Evolutionary conservation across 2,797 vertebrate species (phyloP).

Genomic region (Amphiprion clarkii): DNA sequence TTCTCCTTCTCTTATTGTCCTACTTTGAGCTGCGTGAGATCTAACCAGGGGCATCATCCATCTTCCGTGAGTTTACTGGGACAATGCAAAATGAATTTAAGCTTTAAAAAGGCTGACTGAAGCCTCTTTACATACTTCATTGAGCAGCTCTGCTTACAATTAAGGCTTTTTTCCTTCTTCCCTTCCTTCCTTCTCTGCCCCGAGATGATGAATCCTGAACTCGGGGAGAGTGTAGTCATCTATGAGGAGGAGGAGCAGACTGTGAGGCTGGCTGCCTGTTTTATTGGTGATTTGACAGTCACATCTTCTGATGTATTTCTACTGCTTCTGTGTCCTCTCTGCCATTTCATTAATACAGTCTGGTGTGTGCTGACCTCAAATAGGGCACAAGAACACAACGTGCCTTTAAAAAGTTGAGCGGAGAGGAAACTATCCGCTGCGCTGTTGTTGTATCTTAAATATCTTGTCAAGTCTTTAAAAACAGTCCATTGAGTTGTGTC

Average conservation of each 20-base stretch:
- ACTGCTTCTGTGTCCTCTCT: slow-evolving; percentile 33
- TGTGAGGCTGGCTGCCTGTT: slow-evolving; percentile 21
- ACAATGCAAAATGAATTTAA: slow-evolving; percentile 56
- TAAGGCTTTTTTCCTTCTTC: slow-evolving; percentile 44
- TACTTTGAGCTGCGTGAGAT: slow-evolving; percentile 39
- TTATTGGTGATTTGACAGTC: slow-evolving; percentile 34
- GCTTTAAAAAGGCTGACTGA: slow-evolving; percentile 70
- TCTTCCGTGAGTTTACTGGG: slow-evolving; percentile 61
- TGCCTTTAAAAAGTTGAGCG: not conserved
- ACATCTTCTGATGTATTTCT: slow-evolving; percentile 34
- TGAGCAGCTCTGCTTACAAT: slow-evolving; percentile 72
- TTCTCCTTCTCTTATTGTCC: slow-evolving; percentile 42
- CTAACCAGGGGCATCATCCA: slow-evolving; percentile 48
- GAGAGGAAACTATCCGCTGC: not conserved
- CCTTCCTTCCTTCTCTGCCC: slow-evolving; percentile 2
- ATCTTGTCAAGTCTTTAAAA: not conserved
- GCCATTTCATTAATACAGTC: not conserved
- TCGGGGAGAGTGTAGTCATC: slow-evolving; percentile 18
- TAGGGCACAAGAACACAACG: not conserved
- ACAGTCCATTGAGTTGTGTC: not conserved
- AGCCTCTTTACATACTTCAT: slow-evolving; percentile 68
- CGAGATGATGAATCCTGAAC: slow-evolving; percentile 59
- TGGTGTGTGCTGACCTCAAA: not conserved
- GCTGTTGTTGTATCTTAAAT: not conserved
- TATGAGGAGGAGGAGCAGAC: slow-evolving; percentile 27